These are phyloP conservation scores for Pyralis farinalis DNA, from an alignment of 2,888 invertebrate genomes.

Conservation along the genomic window DNA sequence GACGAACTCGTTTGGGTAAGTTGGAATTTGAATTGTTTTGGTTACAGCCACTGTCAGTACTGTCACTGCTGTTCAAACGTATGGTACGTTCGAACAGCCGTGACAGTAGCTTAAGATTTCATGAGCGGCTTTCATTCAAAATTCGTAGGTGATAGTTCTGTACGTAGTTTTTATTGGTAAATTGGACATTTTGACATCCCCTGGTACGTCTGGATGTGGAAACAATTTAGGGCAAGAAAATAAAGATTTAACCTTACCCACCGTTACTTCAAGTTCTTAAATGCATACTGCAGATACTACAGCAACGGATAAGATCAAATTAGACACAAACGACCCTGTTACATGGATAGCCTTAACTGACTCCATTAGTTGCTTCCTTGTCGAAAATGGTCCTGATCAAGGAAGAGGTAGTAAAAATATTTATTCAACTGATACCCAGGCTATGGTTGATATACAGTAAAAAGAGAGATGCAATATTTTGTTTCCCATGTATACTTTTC, in stretches of 20 bases:
- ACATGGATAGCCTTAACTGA: slow-evolving; percentile 9
- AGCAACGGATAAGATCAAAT: slow-evolving; percentile 9
- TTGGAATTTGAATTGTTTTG: not conserved
- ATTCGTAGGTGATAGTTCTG: not conserved
- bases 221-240: slow-evolving; percentile 6
- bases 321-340: slow-evolving; percentile 11
- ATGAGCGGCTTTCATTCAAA: too few relatives aligned
- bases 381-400: slow-evolving; percentile 10
- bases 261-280: not conserved
- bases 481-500: slow-evolving; percentile 15
- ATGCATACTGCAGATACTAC: not conserved
- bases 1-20: not conserved
- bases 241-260: not conserved
- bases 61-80: too few relatives aligned
- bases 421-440: slow-evolving; percentile 9
- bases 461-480: slow-evolving; percentile 12
- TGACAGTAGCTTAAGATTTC: too few relatives aligned
- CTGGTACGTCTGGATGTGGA: slow-evolving; percentile 9
- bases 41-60: too few relatives aligned
- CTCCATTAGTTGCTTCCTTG: slow-evolving; percentile 10
- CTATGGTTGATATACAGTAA: slow-evolving; percentile 10
- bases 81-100: too few relatives aligned
- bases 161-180: not conserved
- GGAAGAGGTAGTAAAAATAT: slow-evolving; percentile 10
- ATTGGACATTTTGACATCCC: not conserved